Base-by-base conservation (phyloP, 2,113 vertebrate species). In the Aythya baeri region DNA sequence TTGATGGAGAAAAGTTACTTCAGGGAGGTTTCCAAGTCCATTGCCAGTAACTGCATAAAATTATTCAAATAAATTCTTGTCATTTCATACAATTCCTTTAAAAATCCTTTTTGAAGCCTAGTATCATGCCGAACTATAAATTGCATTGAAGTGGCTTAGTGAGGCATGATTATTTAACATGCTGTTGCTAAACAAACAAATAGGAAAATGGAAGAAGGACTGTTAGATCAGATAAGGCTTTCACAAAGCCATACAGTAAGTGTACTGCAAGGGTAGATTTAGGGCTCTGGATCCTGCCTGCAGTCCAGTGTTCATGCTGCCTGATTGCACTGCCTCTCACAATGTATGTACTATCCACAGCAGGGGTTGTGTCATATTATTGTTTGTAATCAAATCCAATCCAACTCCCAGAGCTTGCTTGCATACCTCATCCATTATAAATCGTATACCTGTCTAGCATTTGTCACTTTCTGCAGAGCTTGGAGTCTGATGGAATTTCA, bases 361-460 rank as follows among this genome's bases (percentile, higher is more conserved):
- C 63, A 81, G 89, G 82, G 61, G 6, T 86, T 94, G 87, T 96
- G 93, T 91, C 91, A 86, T 41, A 71, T 93, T 94, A 86, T 95
- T 93, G 85, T 84, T 97, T 88, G 91, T 83, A 95, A 84, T 94
- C 89, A 95, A 92, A 95, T 94, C 72, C 92, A 78, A 61, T 87
- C 91, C 92, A 80, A 15, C 79, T 92, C 91, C 78, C 76, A 55
- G 87, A 92, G 84, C 70, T 78, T 68, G 81, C 93, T 94, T 96
- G 89, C 85, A 90, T 95, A 91, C 73, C 94, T 95, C 89, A 95
- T 95, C 94, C 89, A 95, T 95, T 96, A 97, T 94, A 94, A 95
- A 96, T 92, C 0, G 50, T 86, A 91, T 91, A 84, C 36, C 91
- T 97, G 76, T 94, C 95, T 94, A 88, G 78, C 70, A 94, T 93